Evolutionary conservation across 2,113 vertebrate species (phyloP).

Genomic region (Brevimyrus niger): DNA sequence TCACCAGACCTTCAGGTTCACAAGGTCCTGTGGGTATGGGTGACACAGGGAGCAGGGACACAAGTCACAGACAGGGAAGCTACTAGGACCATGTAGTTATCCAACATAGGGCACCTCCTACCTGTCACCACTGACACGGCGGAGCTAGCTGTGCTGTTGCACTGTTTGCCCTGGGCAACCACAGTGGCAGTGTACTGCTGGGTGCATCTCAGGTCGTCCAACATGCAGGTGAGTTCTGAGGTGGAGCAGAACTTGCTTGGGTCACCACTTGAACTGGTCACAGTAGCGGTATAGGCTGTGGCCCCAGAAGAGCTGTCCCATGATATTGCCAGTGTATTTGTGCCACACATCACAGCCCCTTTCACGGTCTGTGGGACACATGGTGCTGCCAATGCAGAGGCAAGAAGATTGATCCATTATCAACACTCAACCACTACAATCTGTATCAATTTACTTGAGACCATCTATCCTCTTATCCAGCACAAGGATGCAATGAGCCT

Average conservation of each 20-base stretch:
- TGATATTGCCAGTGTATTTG: slow-evolving; percentile 35
- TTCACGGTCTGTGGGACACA: slow-evolving; percentile 40
- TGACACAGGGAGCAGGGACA: not conserved
- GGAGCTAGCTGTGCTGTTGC: slow-evolving; percentile 38
- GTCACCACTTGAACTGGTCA: slow-evolving; percentile 31
- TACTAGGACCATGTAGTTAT: not conserved
- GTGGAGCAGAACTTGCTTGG: slow-evolving; percentile 28
- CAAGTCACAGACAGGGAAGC: not conserved
- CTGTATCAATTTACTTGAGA: not conserved
- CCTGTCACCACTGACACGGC: slow-evolving; percentile 27
- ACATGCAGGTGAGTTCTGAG: slow-evolving; percentile 33
- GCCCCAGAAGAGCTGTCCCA: slow-evolving; percentile 39
- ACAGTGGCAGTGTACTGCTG: slow-evolving; percentile 42
- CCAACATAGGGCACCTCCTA: not conserved
- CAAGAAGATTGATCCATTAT: not conserved
- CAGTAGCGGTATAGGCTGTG: slow-evolving; percentile 33
- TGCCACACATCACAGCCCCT: slow-evolving; percentile 30
- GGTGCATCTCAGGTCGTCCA: slow-evolving; percentile 39
- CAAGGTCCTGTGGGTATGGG: slow-evolving; percentile 44
- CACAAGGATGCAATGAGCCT: not conserved
- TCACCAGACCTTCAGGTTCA: slow-evolving; percentile 44
- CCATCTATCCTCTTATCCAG: not conserved
- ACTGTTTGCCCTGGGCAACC: slow-evolving; percentile 25
- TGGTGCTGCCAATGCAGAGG: slow-evolving; percentile 32
- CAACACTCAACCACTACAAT: not conserved